Conservation (phyloP, 2,797 vertebrate species). For the Sardinella longiceps region DNA sequence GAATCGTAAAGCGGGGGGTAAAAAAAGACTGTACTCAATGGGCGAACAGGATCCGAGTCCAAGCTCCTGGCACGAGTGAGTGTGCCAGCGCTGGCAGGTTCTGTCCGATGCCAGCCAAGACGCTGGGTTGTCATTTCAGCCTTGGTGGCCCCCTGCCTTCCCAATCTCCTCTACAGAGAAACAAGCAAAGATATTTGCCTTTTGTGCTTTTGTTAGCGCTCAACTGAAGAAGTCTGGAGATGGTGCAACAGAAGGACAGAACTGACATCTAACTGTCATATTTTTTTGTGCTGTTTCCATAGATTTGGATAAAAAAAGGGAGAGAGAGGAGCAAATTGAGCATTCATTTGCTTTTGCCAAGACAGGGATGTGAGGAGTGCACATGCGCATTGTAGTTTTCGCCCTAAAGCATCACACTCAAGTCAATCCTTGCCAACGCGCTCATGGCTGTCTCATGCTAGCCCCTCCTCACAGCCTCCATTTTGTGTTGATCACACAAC, state of each 20-base stretch:
- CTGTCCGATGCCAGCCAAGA: constrained; percentile 55
- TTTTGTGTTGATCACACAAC: constrained; percentile 61
- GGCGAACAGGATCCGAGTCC: constrained; percentile 36
- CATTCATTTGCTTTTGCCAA: constrained; percentile 7
- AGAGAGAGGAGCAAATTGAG: constrained; percentile 34
- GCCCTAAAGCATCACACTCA: constrained; percentile 38
- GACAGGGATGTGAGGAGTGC: neutral
- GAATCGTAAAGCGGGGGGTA: constrained; percentile 39
- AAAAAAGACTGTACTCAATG: constrained; percentile 46
- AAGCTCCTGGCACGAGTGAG: constrained; percentile 49
- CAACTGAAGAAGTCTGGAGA: constrained; percentile 3
- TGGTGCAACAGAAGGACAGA: neutral
- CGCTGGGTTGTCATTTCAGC: constrained; percentile 61
- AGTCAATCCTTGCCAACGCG: constrained; percentile 40
- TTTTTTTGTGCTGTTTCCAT: neutral
- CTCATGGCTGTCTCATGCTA: constrained; percentile 35
- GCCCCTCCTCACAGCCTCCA: constrained; percentile 62
- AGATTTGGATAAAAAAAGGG: constrained; percentile 24
- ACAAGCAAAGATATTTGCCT: neutral
- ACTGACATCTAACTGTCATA: neutral
- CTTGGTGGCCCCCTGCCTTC: constrained; percentile 55
- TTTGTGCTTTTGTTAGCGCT: neutral
- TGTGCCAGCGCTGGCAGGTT: constrained; percentile 52
- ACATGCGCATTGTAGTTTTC: constrained; percentile 39
- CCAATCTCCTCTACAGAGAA: constrained; percentile 40